Evolutionary conservation across 2,888 invertebrate genomes (phyloP), one percentile per base, ranked within the genome.

Genomic region (Incurvaria masculella): DNA sequence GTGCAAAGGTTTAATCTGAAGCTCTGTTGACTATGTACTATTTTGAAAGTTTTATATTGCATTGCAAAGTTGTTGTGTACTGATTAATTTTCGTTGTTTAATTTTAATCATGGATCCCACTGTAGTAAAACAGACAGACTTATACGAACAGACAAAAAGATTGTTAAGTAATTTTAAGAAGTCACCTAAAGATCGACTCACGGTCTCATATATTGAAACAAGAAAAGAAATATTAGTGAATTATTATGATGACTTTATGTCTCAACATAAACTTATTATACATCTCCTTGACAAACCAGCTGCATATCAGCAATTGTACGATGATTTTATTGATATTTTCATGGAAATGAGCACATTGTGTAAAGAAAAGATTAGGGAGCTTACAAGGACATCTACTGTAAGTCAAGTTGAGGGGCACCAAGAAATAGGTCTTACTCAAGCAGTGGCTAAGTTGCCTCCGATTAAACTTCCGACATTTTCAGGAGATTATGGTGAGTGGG

Each of bases 341-440:
- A 14, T 33, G 14, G 33, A 33, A 33, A 8, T 33, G 3, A 33
- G 33, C 14, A 33, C 33, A 33, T 33, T 33, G 33, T 33, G 8
- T 6, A 33, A 33, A 33, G 33, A 33, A 33, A 33, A 33, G 14
- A 33, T 8, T 33, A 33, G 14, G n/a, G 53, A 43, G 49, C 55
- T 47, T 41, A 20, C 4, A 50, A 55, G 14, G 51, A 58, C 8
- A 52, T 53, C 8, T 54, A 57, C 44, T 58, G 58, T 53, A 23
- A 48, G 10, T 38, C 46, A 2, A 57, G 52, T 50, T 48, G 6
- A 38, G 17, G 10, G 52, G 2, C 51, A 55, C 47, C 26, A 45
- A 10, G 41, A 48, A 5, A 44, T 55, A 2, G 26, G n/a, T n/a
- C n/a, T n/a, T n/a, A n/a, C 39, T 10, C 49, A 49, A 20, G 19